Base-by-base conservation (phyloP, 2,797 vertebrate species). In the Oreonectes daqikongensis region DNA sequence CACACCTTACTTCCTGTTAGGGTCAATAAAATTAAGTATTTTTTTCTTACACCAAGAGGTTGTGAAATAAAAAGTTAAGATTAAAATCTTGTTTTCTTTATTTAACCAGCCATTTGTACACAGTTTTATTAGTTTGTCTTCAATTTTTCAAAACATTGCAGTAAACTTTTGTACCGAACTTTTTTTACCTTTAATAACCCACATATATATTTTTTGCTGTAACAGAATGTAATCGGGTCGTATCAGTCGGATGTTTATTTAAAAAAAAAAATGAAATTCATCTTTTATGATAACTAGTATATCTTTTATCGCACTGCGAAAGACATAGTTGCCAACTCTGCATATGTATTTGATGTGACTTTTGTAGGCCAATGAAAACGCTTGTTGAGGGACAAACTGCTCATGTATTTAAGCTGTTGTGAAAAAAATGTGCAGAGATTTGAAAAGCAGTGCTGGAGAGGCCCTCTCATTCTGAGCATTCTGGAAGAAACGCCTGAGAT, bases 401-500 rank as follows among this genome's bases (percentile, higher is more conserved):
- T 55, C 24, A 17, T 65, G 7, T 30, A 75, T 66, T 73, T 26
- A 55, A 75, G 72, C 61, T 22, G 71, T 48, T 64, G 18, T 17
- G 71, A 68, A 77, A 84, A 84, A 77, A 85, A 81, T 86, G 83
- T 32, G 50, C 35, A 68, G 80, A 87, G 84, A 72, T 63, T 63
- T 63, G 81, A 84, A 80, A 32, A 77, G 57, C 70, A 59, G 80
- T 67, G 82, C 85, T 83, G 80, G 84, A 83, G 87, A 89, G 85
- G 88, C 83, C 83, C 87, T 89, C 83, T 90, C 84, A 88, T 90
- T 92, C 90, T 87, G 90, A 92, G 89, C 91, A 92, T 91, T 92
- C 90, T 92, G 90, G 90, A 91, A 92, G 90, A 91, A 90, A 90
- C 87, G 86, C 87, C 88, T 91, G 90, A 90, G 90, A 91, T 88